These are phyloP conservation scores for Drosophila subquinaria DNA, from an alignment of 2,888 invertebrate genomes.

Conservation along the genomic window DNA sequence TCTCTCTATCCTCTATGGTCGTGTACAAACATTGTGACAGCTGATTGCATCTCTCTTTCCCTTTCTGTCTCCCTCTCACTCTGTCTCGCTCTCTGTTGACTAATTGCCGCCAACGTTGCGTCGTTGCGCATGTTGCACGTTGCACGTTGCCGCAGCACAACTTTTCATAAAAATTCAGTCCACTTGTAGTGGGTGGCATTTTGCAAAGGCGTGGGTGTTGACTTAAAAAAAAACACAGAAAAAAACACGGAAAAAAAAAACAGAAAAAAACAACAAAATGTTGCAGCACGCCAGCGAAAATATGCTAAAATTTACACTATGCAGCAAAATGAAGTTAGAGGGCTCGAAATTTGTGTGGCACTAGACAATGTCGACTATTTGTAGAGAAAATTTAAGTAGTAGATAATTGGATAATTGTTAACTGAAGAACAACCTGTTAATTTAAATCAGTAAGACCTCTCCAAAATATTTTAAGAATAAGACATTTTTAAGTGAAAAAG, in stretches of 20 bases:
- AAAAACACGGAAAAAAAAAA: too few species aligned
- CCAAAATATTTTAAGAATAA: too few species aligned
- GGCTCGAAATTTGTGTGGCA: neutral
- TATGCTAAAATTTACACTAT: slow-evolving; percentile 29
- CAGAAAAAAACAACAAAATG: neutral
- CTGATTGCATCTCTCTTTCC: slow-evolving; percentile 64
- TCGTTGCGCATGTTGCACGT: slow-evolving; percentile 36
- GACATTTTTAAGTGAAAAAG: too few species aligned
- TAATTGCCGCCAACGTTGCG: slow-evolving; percentile 58
- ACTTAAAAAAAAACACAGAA: neutral
- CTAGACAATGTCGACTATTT: neutral
- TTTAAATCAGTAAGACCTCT: too few species aligned
- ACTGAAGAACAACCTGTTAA: too few species aligned
- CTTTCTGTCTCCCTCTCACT: slow-evolving; percentile 15
- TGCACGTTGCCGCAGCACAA: slow-evolving; percentile 17
- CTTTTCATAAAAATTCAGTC: slow-evolving; percentile 33
- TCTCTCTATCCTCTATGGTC: neutral
- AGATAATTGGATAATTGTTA: too few species aligned
- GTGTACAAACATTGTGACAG: slow-evolving; percentile 73
- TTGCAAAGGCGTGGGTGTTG: slow-evolving; percentile 23
- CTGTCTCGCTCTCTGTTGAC: slow-evolving; percentile 28
- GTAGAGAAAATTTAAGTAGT: neutral
- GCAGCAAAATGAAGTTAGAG: slow-evolving; percentile 4
- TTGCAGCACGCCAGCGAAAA: slow-evolving; percentile 15
- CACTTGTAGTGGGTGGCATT: slow-evolving; percentile 29